Evolutionary conservation across 2,113 vertebrate genomes (phyloP).

Genomic region (Larimichthys crocea): DNA sequence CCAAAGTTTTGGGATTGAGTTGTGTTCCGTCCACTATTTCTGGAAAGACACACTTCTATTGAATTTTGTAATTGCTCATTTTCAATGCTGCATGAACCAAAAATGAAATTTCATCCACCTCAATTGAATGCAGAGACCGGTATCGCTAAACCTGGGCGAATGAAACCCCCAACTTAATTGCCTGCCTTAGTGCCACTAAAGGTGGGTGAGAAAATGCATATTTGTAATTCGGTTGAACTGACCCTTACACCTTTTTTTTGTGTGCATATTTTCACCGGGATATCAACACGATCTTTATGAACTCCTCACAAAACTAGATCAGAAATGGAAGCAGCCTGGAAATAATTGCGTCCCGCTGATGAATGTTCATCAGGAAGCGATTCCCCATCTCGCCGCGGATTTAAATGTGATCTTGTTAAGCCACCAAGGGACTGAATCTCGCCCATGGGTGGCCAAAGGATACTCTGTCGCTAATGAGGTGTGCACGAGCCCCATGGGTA

Average conservation of each 20-base stretch:
- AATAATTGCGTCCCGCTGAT: conserved; percentile 66
- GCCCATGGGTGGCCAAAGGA: conserved; percentile 77
- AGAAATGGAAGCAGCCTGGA: conserved; percentile 59
- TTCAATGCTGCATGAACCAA: no score
- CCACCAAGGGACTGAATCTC: conserved; percentile 65
- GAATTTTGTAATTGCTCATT: no score
- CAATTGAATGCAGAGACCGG: not conserved
- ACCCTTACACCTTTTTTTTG: not conserved
- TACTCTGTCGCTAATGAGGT: conserved; percentile 80
- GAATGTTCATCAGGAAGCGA: conserved; percentile 61
- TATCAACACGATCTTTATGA: conserved; percentile 21
- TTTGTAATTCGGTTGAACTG: not conserved
- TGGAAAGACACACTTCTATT: not conserved
- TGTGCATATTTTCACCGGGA: conserved; percentile 13
- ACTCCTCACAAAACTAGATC: conserved; percentile 39
- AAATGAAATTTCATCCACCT: not conserved
- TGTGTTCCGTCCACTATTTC: not conserved
- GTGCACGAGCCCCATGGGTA: conserved; percentile 68
- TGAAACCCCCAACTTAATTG: not conserved
- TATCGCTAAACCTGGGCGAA: not conserved
- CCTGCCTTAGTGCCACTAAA: not conserved
- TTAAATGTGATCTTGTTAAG: conserved; percentile 78
- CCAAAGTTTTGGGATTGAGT: not conserved
- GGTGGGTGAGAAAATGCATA: not conserved
- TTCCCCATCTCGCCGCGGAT: conserved; percentile 49